Evolutionary conservation across 2,797 vertebrate species (phyloP), one percentile per base, ranked within the genome.

Genomic region (Myotis vivesi): DNA sequence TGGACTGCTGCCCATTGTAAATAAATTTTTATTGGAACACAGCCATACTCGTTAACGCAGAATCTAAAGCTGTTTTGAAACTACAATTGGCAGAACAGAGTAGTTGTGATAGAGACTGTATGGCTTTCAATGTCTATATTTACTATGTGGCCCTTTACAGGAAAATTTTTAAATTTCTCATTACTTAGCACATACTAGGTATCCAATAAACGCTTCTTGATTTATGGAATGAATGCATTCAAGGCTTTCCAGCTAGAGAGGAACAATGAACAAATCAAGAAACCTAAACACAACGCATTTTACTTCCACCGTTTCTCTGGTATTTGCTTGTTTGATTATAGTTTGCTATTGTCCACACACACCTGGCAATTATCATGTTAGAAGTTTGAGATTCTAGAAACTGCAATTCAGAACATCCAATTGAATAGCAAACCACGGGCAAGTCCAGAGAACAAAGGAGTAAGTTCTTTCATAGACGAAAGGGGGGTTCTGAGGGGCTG

Each of bases 361-460:
- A 17, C 25, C 75, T 93, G 33, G 33, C 55, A 83, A 94, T 66
- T 38, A 62, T 66, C 79, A 13, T 57, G 22, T 87, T 30, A 82
- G 79, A 16, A 33, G 73, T 80, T 89, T n/a, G 68, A 51, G 49
- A 94, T 95, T 68, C 91, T 77, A 89, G 88, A 93, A 81, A 66
- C 22, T 51, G 20, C 62, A 51, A 68, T 22, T 83, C 20, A 51
- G 20, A 49, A 51, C n/a, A 17, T n/a, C 41, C 62, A 25, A 23
- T 51, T 8, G 25, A 66, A 66, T 9, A 13, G 7, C 80, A 49
- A 49, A 49, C 11, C 6, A 46, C 8, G 23, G 20, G 30, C 41
- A 23, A 66, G 80, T 49, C 62, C 81, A 68, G 62, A 66, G 30
- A 16, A 25, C 59, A 49, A 83, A 66, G 80, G 44, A 49, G 57